Conservation (phyloP, 2,797 vertebrate genomes). For the Melanotaenia pygmaea region DNA sequence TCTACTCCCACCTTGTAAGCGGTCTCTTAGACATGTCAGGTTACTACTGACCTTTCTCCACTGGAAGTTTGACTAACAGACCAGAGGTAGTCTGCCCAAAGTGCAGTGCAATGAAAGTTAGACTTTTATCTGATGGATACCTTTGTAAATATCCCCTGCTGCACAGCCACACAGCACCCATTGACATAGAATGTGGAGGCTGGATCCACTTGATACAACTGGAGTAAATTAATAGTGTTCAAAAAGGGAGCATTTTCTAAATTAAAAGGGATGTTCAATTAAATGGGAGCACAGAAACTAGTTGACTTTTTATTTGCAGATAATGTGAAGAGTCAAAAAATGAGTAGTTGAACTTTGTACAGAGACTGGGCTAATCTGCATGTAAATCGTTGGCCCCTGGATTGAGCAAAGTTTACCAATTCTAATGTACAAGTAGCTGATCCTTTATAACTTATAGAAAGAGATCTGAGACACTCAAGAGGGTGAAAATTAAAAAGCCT, state of each 20-base stretch:
- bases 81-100: constrained; percentile 29
- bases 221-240: constrained; percentile 7
- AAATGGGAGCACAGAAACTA: not conserved
- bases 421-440: too few species aligned
- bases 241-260: not conserved
- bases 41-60: constrained; percentile 54
- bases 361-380: too few species aligned
- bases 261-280: not conserved
- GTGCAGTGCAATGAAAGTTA: constrained; percentile 17
- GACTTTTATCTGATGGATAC: constrained; percentile 47
- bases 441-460: too few species aligned
- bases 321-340: too few species aligned
- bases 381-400: too few species aligned
- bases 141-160: constrained; percentile 33
- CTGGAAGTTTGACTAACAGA: constrained; percentile 42
- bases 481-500: too few species aligned
- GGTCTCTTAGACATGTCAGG: constrained; percentile 47
- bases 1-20: constrained; percentile 35
- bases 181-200: constrained; percentile 18
- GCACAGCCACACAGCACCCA: constrained; percentile 8
- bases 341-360: too few species aligned
- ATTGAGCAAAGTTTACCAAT: too few species aligned
- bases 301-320: too few species aligned
- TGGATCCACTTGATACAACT: constrained; percentile 14
- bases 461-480: too few species aligned